Evolutionary conservation across 1,140 invertebrate species (phyloP).

Genomic region (Parasteatoda tepidariorum): DNA sequence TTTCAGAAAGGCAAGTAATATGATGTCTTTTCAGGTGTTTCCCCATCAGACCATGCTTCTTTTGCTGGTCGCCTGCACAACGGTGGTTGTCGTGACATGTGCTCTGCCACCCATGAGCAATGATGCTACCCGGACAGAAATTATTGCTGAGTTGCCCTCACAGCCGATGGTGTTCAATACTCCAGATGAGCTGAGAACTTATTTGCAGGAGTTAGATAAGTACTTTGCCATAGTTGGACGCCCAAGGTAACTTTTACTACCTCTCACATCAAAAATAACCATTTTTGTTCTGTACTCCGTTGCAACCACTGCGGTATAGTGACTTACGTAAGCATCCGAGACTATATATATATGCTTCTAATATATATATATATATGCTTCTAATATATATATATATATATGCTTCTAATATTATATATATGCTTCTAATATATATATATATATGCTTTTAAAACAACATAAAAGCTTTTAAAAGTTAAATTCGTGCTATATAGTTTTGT

Average conservation of each 20-base stretch:
- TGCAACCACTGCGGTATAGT: neutral
- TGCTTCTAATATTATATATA: too few relatives aligned
- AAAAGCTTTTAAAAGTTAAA: too few relatives aligned
- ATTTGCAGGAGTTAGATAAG: conserved; percentile 72
- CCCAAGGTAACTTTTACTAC: conserved; percentile 69
- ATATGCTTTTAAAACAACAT: too few relatives aligned
- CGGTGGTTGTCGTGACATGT: neutral
- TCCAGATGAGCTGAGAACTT: conserved; percentile 71
- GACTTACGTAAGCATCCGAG: neutral
- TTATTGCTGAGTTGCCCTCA: conserved; percentile 64
- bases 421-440: too few relatives aligned
- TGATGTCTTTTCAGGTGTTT: too few relatives aligned
- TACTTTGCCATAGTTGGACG: conserved; percentile 73
- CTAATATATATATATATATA: too few relatives aligned
- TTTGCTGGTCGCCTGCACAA: neutral
- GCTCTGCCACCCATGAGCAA: neutral
- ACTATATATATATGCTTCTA: too few relatives aligned
- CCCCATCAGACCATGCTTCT: neutral
- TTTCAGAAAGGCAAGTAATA: too few relatives aligned
- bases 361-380: too few relatives aligned
- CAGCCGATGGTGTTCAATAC: conserved; percentile 71
- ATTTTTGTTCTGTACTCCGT: neutral
- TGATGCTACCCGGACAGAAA: conserved; percentile 22
- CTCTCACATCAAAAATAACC: neutral
- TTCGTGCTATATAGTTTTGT: too few relatives aligned